Percentiles rank a stretch among this genome's conserved stretches.
These are phyloP conservation scores for Watsonalla binaria DNA, from an alignment of 2,888 invertebrate species.

Conservation along the genomic window DNA sequence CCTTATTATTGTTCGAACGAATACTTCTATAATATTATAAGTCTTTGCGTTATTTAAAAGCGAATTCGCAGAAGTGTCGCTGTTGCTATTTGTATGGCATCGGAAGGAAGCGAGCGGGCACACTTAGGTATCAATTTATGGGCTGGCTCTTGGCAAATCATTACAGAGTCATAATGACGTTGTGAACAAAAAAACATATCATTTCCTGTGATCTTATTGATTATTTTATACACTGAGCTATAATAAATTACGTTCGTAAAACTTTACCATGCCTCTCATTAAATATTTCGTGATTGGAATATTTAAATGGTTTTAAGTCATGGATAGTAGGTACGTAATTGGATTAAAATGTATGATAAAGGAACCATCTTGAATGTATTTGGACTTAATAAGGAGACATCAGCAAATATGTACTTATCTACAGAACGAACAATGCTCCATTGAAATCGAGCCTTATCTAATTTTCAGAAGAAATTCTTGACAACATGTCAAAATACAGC, in stretches of 20 bases:
- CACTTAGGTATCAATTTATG: conserved; percentile 46
- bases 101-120: conserved; percentile 73
- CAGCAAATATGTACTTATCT: conserved; percentile 17
- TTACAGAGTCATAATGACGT: conserved; percentile 41
- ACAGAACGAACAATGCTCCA: conserved; percentile 53
- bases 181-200: conserved; percentile 43
- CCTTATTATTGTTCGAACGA: background rate
- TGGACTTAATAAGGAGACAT: conserved; percentile 37
- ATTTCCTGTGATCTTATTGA: conserved; percentile 61
- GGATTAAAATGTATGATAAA: no score
- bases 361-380: no score
- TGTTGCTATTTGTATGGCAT: conserved; percentile 55
- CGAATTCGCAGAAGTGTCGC: conserved; percentile 20
- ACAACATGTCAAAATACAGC: conserved; percentile 55
- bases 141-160: conserved; percentile 58
- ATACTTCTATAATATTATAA: background rate
- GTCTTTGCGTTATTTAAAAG: conserved; percentile 11
- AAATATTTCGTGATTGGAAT: conserved; percentile 43
- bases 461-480: conserved; percentile 49
- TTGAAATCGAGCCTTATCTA: conserved; percentile 56
- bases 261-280: conserved; percentile 45
- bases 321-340: no score
- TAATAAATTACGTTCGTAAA: conserved; percentile 53
- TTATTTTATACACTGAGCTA: conserved; percentile 39
- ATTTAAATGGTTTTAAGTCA: conserved; percentile 16